Evolutionary conservation across 2,797 vertebrate genomes (phyloP), one percentile per base, ranked within the genome.

Genomic region (Steatocranus sp.): DNA sequence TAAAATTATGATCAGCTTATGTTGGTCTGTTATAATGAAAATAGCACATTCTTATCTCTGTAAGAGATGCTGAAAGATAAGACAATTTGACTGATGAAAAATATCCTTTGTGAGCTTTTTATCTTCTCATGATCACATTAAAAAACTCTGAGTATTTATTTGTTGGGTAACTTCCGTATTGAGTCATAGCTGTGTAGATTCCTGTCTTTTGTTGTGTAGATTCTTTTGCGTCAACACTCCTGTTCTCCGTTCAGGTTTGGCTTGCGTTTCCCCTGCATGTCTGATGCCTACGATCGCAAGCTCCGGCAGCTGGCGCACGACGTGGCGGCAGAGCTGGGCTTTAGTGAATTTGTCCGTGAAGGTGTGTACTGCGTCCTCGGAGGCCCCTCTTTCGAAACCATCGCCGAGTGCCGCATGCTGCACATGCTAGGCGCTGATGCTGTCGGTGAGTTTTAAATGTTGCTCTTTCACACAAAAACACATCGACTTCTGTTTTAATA

Each of bases 251-350:
- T 18, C 79, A 98, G 98, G 93, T 98, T 98, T 48, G 97, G 98
- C 1, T 79, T 87, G 18, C 97, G 97, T 23, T 98, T 98, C 87
- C 97, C 97, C 32, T 95, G 97, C 87, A 97, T 98, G 97, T 98
- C 98, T 0, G 97, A 98, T 27, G 98, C 97, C 2, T 98, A 98
- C 3, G 95, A 97, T 89, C 94, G 94, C 2, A 82, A 94, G 18
- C 85, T 98, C 89, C 93, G 93, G n/a, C 92, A 95, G 85, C 49
- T 96, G 86, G 96, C 96, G 0, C 90, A 80, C 0, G 79, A 80
- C 0, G 91, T 95, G 76, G 97, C 94, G 0, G 51, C 79, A 0
- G 94, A 97, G 86, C 96, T 98, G 75, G 96, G 95, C 9, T 96
- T 84, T 83, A 66, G 75, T 1, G 81, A 95, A 34, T 96, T 96